Base-by-base conservation (phyloP, 2,797 vertebrate genomes). In the Sebastes umbrosus region DNA sequence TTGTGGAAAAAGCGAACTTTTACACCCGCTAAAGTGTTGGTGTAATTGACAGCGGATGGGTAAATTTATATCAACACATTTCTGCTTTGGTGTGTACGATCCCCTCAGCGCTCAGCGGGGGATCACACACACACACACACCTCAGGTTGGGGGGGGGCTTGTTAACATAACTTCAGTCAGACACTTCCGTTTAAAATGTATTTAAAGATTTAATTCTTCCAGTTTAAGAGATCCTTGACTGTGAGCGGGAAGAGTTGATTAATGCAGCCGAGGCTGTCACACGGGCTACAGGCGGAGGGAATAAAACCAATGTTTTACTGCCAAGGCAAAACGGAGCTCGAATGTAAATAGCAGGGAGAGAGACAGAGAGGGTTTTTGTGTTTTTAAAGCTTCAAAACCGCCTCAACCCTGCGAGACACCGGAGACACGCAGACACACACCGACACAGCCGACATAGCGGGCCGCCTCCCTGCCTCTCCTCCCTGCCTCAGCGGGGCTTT, bases 261-360 rank as follows among this genome's bases (percentile, higher is more conserved):
- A 90, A 92, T 94, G 92, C 92, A 89, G 87, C 69, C 27, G 69
- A 63, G 86, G 46, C 92, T 96, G 92, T 94, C 95, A 94, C 92
- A 54, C 87, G 63, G 88, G 91, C 92, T 91, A 58, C 92, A 80
- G 90, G 89, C 88, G 75, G 81, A 77, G 89, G 91, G 89, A 87
- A 87, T 80, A 85, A 90, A 94, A 93, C 87, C 91, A 91, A 87
- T 93, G 93, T 95, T 94, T 94, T 91, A 93, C 92, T 80, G 89
- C 90, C 87, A 16, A 91, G 92, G 93, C 93, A 94, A 95, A 95
- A 94, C 91, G 94, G 87, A 92, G 92, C 90, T 91, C 93, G 94
- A 95, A 95, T 95, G 95, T 96, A 96, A 96, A 96, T 94, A 95
- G 88, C 92, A 31, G 87, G 69, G 90, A 91, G 92, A 92, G 80